Evolutionary conservation across 2,888 invertebrate genomes (phyloP), one percentile per base, ranked within the genome.

Genomic region (Eilema depressum): DNA sequence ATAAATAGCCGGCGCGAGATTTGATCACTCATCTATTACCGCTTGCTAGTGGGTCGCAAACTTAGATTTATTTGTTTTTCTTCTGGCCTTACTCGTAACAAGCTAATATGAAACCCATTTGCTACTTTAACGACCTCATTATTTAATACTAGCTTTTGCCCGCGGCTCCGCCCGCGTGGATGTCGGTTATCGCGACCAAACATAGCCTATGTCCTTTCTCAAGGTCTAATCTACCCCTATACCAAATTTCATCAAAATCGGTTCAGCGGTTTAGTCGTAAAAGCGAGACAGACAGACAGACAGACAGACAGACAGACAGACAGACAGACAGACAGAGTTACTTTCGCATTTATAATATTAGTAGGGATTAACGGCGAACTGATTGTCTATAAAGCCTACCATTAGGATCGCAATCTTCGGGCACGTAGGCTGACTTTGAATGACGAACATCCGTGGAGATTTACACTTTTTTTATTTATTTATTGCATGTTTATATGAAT

Each of bases 1-100:
- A 53, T 53, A 53, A 10, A n/a, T 10, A 53, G 53, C n/a, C 10
- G n/a, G n/a, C n/a, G 10, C 53, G n/a, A 53, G 53, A 53, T n/a
- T n/a, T 53, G 53, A 53, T 53, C 53, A 53, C 53, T 53, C 53
- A 53, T n/a, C 17, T 59, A 59, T 59, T 59, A 25, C 57, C 12
- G 23, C 3, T 57, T 12, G 23, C 26, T 1, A 3, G 37, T 63
- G 17, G 37, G 37, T 63, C 12, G 63, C n/a, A 37, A 33, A 33
- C 17, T 12, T 23, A 63, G 63, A 41, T 63, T 63, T 25, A 63
- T 23, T 37, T 63, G n/a, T 63, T 62, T 62, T 33, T 62, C 62
- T 30, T 30, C 30, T n/a, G 63, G 11, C 30, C 30, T n/a, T n/a
- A 61, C 20, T 23, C 61, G 33, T 61, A 37, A 63, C 63, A 41